These are phyloP conservation scores for Scolopax bukidnonensis DNA, from an alignment of 2,797 vertebrate genomes.

Conservation along the genomic window DNA sequence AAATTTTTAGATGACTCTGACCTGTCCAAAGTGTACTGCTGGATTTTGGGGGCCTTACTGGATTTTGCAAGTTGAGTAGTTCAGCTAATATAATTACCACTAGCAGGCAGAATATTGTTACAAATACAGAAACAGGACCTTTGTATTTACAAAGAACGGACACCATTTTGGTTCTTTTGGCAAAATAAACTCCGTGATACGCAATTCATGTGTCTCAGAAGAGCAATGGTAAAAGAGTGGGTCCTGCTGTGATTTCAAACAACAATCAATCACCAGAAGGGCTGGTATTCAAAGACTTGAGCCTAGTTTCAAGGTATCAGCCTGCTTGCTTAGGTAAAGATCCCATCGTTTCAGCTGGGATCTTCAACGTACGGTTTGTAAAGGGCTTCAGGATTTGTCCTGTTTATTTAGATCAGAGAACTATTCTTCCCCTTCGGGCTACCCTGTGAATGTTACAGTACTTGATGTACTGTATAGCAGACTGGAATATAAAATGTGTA, in stretches of 20 bases:
- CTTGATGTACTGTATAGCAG: not conserved
- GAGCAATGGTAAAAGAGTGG: not conserved
- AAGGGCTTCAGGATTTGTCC: not conserved
- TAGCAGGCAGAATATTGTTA: not conserved
- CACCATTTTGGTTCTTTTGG: not conserved
- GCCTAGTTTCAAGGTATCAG: not conserved
- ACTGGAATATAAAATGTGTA: conserved; percentile 25
- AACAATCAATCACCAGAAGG: not conserved
- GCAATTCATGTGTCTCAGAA: not conserved
- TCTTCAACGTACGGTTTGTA: not conserved
- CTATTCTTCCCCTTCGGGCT: not conserved
- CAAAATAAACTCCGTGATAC: not conserved
- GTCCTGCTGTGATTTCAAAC: not conserved
- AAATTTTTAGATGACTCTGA: not conserved
- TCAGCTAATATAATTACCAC: not conserved
- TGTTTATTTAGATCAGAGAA: not conserved
- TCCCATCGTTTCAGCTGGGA: not conserved
- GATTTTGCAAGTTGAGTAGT: not conserved
- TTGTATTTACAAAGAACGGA: not conserved
- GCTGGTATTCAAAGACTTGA: not conserved
- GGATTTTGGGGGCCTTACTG: not conserved
- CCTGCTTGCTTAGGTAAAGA: not conserved
- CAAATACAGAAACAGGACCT: not conserved
- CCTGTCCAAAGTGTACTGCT: not conserved
- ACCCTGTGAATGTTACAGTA: not conserved